Conservation (phyloP, 2,888 invertebrate species). For the Calameuta pallipes region DNA sequence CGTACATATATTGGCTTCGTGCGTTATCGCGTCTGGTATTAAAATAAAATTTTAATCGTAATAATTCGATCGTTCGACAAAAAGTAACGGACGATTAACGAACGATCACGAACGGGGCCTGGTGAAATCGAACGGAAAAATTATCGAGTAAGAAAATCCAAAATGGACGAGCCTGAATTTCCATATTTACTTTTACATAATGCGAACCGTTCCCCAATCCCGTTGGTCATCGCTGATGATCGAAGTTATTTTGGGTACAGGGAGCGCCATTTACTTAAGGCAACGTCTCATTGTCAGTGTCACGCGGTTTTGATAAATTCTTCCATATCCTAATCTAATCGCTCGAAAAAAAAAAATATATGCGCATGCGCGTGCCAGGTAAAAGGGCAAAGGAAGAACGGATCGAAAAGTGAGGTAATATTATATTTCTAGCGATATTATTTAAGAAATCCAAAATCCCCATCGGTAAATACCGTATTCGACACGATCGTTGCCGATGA, state of each 20-base stretch:
- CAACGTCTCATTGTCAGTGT: background rate
- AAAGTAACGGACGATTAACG: background rate
- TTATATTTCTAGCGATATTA: background rate
- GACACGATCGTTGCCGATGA: background rate
- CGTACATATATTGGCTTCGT: background rate
- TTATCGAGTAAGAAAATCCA: background rate
- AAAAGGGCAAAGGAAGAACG: background rate
- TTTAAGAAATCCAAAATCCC: background rate
- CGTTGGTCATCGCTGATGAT: background rate
- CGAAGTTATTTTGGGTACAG: background rate
- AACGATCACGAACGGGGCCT: too few species aligned
- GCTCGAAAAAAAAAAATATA: background rate
- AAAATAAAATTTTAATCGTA: background rate
- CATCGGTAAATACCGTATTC: background rate
- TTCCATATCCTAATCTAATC: background rate
- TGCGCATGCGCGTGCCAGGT: background rate
- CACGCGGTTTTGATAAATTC: background rate
- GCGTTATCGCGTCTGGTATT: too few species aligned
- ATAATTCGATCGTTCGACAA: background rate
- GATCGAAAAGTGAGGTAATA: background rate
- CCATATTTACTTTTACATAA: background rate
- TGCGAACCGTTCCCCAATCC: background rate
- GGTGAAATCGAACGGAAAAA: background rate
- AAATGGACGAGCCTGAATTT: background rate
- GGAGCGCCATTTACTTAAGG: background rate